A percentile compares a stretch with the other conserved stretches of the same genome.
These are phyloP conservation scores for Enteromius fasciolatus DNA, from an alignment of 2,797 vertebrate species.

Conservation along the genomic window DNA sequence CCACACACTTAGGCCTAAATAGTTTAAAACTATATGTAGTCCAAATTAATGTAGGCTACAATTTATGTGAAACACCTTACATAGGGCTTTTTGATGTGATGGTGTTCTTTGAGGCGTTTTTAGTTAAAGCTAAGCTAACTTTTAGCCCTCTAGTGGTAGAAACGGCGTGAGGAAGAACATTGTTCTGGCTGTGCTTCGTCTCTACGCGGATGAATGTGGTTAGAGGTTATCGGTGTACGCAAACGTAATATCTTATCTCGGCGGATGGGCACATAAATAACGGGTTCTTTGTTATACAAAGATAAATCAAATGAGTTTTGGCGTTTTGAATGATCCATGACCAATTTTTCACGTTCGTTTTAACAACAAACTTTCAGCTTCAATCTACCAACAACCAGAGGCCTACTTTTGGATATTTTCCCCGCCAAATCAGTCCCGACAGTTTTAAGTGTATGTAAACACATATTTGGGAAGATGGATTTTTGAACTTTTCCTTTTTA, in stretches of 20 bases:
- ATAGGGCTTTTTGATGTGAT: neutral
- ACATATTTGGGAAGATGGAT: neutral
- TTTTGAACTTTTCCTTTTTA: neutral
- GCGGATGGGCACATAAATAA: neutral
- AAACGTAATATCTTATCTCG: neutral
- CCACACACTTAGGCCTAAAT: neutral
- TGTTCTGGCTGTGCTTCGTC: neutral
- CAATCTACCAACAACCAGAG: neutral
- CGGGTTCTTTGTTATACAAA: neutral
- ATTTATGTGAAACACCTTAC: too few relatives aligned
- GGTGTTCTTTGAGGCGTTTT: neutral
- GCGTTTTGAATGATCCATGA: too few relatives aligned
- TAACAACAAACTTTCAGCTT: neutral
- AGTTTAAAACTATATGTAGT: neutral
- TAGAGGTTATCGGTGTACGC: too few relatives aligned
- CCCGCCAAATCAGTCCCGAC: too few relatives aligned
- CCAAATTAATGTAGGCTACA: neutral
- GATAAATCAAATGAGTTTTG: neutral
- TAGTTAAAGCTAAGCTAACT: neutral
- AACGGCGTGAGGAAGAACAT: neutral
- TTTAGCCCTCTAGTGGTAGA: neutral
- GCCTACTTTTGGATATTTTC: too few relatives aligned
- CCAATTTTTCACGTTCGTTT: neutral
- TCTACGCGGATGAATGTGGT: neutral
- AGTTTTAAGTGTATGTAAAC: neutral